Percentiles rank a stretch among this genome's conserved stretches.
Evolutionary conservation across 2,888 invertebrate genomes (phyloP).

Genomic region (Serrognathus titanus): DNA sequence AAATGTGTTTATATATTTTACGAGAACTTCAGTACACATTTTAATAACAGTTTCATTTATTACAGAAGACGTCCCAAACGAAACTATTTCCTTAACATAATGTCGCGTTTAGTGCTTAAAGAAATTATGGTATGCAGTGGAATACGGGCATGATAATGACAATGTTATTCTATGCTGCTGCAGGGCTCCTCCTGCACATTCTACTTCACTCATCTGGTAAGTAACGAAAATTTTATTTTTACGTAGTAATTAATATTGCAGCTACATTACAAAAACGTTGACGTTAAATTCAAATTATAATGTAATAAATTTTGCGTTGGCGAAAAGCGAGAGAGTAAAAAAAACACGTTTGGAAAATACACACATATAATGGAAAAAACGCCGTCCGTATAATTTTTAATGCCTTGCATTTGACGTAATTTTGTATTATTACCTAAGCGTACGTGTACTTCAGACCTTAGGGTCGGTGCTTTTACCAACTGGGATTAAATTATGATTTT

Average conservation of each 20-base stretch:
- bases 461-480: constrained; percentile 14
- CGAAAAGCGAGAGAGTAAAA: too few relatives aligned
- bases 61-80: constrained; percentile 4
- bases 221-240: constrained; percentile 10
- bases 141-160: constrained; percentile 23
- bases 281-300: too few relatives aligned
- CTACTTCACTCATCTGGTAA: constrained; percentile 37
- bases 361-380: background rate
- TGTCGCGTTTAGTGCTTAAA: too few relatives aligned
- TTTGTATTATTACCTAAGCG: constrained; percentile 15
- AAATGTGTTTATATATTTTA: too few relatives aligned
- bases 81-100: too few relatives aligned
- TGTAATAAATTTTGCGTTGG: too few relatives aligned
- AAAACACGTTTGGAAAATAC: too few relatives aligned
- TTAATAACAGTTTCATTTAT: constrained; percentile 1
- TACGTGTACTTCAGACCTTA: background rate
- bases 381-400: constrained; percentile 11
- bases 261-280: too few relatives aligned
- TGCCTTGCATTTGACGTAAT: constrained; percentile 19
- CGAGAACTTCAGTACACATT: background rate
- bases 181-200: constrained; percentile 36
- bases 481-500: constrained; percentile 26
- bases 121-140: too few relatives aligned
- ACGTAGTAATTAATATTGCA: too few relatives aligned
- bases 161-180: constrained; percentile 35